A percentile compares a stretch with the other conserved stretches of the same genome.
These are phyloP conservation scores for Chesias legatella DNA, from an alignment of 2,888 invertebrate species.

Conservation along the genomic window DNA sequence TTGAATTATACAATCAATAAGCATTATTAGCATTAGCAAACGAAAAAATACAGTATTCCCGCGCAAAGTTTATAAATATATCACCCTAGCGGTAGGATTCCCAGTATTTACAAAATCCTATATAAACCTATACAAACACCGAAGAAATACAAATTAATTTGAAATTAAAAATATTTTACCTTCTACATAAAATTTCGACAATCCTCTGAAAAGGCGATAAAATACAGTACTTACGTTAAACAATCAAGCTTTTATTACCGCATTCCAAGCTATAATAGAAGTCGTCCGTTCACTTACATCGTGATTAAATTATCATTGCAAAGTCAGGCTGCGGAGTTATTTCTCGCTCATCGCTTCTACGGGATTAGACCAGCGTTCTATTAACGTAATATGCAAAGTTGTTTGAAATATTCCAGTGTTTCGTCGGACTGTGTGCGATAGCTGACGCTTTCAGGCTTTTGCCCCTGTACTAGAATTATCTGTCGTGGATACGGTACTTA, in stretches of 20 bases:
- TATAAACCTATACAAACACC: no score
- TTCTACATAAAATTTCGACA: slow-evolving; percentile 22
- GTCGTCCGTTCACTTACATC: slow-evolving; percentile 56
- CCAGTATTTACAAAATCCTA: no score
- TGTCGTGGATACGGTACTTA: no score
- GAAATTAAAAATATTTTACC: slow-evolving; percentile 22
- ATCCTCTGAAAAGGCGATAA: slow-evolving; percentile 31
- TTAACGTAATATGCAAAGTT: slow-evolving; percentile 42
- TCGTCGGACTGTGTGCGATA: background rate
- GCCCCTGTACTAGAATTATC: no score
- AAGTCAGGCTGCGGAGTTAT: slow-evolving; percentile 56
- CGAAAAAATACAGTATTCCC: no score
- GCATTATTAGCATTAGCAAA: no score
- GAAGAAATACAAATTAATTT: slow-evolving; percentile 8
- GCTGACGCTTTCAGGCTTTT: background rate
- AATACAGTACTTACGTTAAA: slow-evolving; percentile 40
- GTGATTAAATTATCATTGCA: slow-evolving; percentile 77
- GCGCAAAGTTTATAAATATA: no score
- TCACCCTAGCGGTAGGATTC: no score
- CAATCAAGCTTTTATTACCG: slow-evolving; percentile 52
- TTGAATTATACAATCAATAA: no score
- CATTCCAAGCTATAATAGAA: slow-evolving; percentile 57
- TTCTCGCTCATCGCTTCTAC: slow-evolving; percentile 45
- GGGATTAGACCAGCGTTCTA: slow-evolving; percentile 46
- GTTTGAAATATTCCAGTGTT: slow-evolving; percentile 23